Evolutionary conservation across 2,797 vertebrate genomes (phyloP), one percentile per base, ranked within the genome.

Genomic region (Mycteria americana): DNA sequence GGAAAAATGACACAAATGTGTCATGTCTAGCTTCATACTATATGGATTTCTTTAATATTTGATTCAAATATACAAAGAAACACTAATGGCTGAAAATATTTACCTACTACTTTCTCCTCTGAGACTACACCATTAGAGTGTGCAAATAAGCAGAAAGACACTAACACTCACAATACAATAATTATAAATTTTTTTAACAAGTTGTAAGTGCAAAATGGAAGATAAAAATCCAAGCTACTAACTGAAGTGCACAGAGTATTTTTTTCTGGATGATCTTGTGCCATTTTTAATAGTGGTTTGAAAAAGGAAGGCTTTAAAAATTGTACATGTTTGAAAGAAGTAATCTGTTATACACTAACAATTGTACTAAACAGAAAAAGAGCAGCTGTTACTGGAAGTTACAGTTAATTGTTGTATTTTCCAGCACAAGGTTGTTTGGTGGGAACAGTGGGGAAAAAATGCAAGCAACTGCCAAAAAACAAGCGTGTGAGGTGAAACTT

Each of bases 361-460:
- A 85, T 94, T 79, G 69, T 59, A 51, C 51, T 82, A 24, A 78
- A 70, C 37, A 93, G 79, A 95, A 88, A 35, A 86, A 82, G 54
- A 82, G 39, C 85, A 88, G 89, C 92, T 94, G 88, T 92, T 96
- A 63, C 85, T 96, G 94, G 70, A 96, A 94, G 80, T 64, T 94
- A 69, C 65, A 90, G 46, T 92, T 95, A 93, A 95, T 90, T 95
- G 76, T 84, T 96, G 73, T 82, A 14, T 90, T 92, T 96, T 95
- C 88, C 93, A 91, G 73, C 54, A 83, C 50, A 76, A 92, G 50
- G 64, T 91, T 91, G 41, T 84, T 96, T 96, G 74, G 83, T 95
- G 94, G 90, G 92, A 97, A 94, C 70, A 89, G 69, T 79, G 53
- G 41, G 51, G 27, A n/a, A 88, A 84, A 95, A 90, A 92, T 70